A percentile compares a stretch with the other conserved stretches of the same genome.
These are phyloP conservation scores for Diadophis punctatus DNA, from an alignment of 2,113 vertebrate genomes.

Conservation along the genomic window DNA sequence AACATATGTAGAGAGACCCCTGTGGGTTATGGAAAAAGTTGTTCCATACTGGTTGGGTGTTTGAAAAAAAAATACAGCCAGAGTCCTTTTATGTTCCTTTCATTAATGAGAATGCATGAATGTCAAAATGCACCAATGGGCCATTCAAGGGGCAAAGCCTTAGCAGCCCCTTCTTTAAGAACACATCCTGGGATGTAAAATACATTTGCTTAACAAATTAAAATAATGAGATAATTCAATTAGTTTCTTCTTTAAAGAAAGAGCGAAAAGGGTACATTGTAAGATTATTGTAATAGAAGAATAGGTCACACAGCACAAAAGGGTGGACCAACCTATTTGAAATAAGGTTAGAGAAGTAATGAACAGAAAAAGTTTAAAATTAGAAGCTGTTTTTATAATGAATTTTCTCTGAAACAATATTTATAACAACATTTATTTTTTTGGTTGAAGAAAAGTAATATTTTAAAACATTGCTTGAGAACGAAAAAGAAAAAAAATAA, in stretches of 20 bases:
- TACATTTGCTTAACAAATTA: slow-evolving; percentile 99
- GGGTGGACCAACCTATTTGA: slow-evolving; percentile 83
- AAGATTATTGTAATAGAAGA: slow-evolving; percentile 94
- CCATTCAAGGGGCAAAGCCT: slow-evolving; percentile 93
- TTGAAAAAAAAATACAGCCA: slow-evolving; percentile 91
- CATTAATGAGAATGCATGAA: slow-evolving; percentile 94
- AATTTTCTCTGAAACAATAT: slow-evolving; percentile 78
- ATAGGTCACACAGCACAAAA: slow-evolving; percentile 84
- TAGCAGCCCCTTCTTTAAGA: slow-evolving; percentile 88
- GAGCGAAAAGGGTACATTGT: slow-evolving; percentile 84
- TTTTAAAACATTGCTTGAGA: slow-evolving; percentile 70
- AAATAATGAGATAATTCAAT: slow-evolving; percentile 98
- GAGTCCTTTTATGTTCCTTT: slow-evolving; percentile 86
- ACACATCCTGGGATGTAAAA: slow-evolving; percentile 94
- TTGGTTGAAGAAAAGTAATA: slow-evolving; percentile 53
- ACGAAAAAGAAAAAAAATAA: slow-evolving; percentile 39
- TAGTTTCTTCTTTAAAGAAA: slow-evolving; percentile 84
- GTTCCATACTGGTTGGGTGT: slow-evolving; percentile 88
- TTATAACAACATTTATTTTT: slow-evolving; percentile 60
- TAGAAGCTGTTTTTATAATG: slow-evolving; percentile 73
- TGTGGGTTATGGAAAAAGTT: slow-evolving; percentile 90
- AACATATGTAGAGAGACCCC: slow-evolving; percentile 99
- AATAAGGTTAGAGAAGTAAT: slow-evolving; percentile 86
- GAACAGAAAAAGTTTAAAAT: slow-evolving; percentile 80
- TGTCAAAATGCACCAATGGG: slow-evolving; percentile 93